Base-by-base conservation (phyloP, 2,113 vertebrate species). In the Carollia perspicillata region DNA sequence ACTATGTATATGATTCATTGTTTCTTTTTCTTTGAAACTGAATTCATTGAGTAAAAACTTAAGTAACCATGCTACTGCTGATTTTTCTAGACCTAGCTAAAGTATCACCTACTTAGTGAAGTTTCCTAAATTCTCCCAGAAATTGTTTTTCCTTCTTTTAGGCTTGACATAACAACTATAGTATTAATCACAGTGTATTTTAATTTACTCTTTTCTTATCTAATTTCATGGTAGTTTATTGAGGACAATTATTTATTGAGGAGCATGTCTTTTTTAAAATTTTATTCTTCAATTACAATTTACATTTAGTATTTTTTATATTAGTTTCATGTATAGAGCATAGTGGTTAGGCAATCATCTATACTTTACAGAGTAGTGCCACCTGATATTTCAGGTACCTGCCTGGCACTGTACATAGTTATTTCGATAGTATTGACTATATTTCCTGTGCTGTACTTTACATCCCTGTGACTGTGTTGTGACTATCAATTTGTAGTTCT, bases 11-110 rank as follows among this genome's bases (percentile, higher is more conserved):
- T 86, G 51, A 69, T 81, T 93, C 65, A 14, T 20, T 95, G 86
- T 95, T 37, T 86, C 66, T 85, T 96, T 90, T 6, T 71, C 37
- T 87, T 92, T 95, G 86, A 90, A 87, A 71, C 14, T 83, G 44
- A 95, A 55, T 80, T 90, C 37, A 63, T 96, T 90, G 83, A 80
- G 51, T 65, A 89, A 75, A 92, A 93, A 58, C 35, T 42, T 53
- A 84, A 88, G 26, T 89, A 75, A 71, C 26, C 5, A 20, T 90
- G 69, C 14, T 69, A 71, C 42, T 65, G 33, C 42, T 60, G 65
- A 44, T 42, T 89, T 33, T 90, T 77, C 40, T 83, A 90, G 68
- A 85, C n/a, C 55, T 66, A 60, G n/a, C 65, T 85, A 23, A 85
- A 80, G 28, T 90, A 53, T 77, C 14, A 80, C 17, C 40, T 89